These are phyloP conservation scores for Drosophila neotestacea DNA, from an alignment of 2,888 invertebrate species.

Conservation along the genomic window DNA sequence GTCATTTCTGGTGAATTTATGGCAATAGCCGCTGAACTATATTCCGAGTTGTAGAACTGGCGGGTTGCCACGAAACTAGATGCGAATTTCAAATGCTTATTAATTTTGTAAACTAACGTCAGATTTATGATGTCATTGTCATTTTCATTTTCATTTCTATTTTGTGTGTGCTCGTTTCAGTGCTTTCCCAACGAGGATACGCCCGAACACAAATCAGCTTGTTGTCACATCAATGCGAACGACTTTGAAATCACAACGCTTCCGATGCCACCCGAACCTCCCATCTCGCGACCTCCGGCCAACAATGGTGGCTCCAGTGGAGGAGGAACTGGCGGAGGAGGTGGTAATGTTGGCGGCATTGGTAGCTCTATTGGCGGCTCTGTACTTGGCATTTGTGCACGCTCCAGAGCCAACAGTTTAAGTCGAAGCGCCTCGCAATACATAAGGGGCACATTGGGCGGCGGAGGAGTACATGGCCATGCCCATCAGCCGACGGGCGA, in stretches of 20 bases:
- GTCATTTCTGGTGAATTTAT: constrained; percentile 52
- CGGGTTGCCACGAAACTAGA: constrained; percentile 2
- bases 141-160: constrained; percentile 1
- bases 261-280: constrained; percentile 85
- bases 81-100: constrained; percentile 59
- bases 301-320: constrained; percentile 42
- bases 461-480: constrained; percentile 46
- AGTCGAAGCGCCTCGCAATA: constrained; percentile 81
- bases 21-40: neutral
- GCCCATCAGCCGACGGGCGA: constrained; percentile 52
- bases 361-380: constrained; percentile 76
- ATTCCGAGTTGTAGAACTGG: constrained; percentile 18
- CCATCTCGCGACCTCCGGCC: constrained; percentile 82
- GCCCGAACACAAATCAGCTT: constrained; percentile 84
- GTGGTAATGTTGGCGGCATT: constrained; percentile 39
- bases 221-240: constrained; percentile 83
- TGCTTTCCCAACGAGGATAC: constrained; percentile 84
- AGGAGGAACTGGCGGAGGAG: constrained; percentile 24
- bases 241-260: constrained; percentile 85
- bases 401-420: constrained; percentile 81
- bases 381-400: constrained; percentile 80
- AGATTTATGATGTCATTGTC: constrained; percentile 56
- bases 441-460: constrained; percentile 70
- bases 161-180: constrained; percentile 59
- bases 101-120: constrained; percentile 54